Percentiles rank a stretch among this genome's conserved stretches.
Conservation (phyloP, 2,888 invertebrate genomes). For the Glyphotaelius pellucidus region DNA sequence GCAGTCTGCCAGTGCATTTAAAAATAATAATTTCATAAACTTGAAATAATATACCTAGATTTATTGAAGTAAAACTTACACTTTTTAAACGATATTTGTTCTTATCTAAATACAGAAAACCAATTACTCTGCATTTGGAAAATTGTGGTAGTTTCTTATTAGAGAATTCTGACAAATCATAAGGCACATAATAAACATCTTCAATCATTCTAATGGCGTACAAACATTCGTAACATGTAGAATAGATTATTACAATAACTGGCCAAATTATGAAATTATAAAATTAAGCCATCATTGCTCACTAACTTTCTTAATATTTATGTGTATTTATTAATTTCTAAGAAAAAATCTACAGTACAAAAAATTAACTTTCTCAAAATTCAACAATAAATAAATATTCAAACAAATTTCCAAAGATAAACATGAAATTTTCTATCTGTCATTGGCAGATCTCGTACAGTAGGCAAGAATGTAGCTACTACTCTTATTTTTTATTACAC, state of each 20-base stretch:
- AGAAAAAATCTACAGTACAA: no score
- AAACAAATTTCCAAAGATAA: not conserved
- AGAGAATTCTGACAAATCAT: not conserved
- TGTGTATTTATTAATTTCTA: no score
- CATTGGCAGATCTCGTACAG: not conserved
- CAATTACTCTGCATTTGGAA: constrained; percentile 38
- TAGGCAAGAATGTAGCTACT: not conserved
- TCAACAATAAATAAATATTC: not conserved
- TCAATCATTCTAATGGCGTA: constrained; percentile 19
- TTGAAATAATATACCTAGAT: not conserved
- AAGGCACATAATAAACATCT: not conserved
- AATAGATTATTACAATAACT: no score
- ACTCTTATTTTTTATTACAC: not conserved
- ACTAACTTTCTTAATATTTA: no score
- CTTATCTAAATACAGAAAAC: constrained; percentile 25
- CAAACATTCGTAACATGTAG: not conserved
- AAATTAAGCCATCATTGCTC: no score
- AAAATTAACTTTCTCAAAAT: no score
- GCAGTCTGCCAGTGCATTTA: not conserved
- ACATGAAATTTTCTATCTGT: not conserved
- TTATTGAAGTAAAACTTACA: constrained; percentile 19
- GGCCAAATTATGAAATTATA: no score
- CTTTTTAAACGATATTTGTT: constrained; percentile 20
- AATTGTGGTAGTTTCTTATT: not conserved
- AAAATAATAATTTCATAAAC: not conserved